Evolutionary conservation across 2,113 vertebrate species (phyloP).

Genomic region (Aphelocoma coerulescens): DNA sequence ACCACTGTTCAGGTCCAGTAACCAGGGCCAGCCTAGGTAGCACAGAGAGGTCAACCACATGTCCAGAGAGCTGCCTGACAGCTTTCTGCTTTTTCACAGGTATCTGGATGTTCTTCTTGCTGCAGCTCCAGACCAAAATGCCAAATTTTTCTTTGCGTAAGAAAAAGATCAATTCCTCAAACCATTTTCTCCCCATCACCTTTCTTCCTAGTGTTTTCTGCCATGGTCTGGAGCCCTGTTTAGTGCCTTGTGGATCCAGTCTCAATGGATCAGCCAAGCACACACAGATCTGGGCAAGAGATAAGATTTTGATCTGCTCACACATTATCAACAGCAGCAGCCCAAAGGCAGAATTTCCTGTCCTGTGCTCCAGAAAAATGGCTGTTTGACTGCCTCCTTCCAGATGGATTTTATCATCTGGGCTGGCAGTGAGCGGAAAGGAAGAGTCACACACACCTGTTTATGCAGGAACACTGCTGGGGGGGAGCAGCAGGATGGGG

Average conservation of each 20-base stretch:
- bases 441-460: not conserved
- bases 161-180: not conserved
- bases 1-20: not conserved
- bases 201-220: not conserved
- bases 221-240: not conserved
- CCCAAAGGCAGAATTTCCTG: not conserved
- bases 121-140: not conserved
- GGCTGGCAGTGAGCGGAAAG: not conserved
- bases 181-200: not conserved
- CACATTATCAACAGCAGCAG: not conserved
- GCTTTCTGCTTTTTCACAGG: not conserved
- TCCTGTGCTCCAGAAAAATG: not conserved
- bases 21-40: not conserved
- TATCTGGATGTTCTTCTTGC: not conserved
- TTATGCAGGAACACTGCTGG: not conserved
- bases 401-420: not conserved
- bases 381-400: not conserved
- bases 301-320: not conserved
- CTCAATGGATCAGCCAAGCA: not conserved
- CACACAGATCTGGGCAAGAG: fast-evolving
- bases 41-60: not conserved
- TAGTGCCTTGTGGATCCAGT: not conserved
- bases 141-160: not conserved
- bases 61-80: not conserved
- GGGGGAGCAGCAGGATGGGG: not conserved